These are phyloP conservation scores for Sander vitreus DNA, from an alignment of 2,113 vertebrate genomes.

Conservation along the genomic window DNA sequence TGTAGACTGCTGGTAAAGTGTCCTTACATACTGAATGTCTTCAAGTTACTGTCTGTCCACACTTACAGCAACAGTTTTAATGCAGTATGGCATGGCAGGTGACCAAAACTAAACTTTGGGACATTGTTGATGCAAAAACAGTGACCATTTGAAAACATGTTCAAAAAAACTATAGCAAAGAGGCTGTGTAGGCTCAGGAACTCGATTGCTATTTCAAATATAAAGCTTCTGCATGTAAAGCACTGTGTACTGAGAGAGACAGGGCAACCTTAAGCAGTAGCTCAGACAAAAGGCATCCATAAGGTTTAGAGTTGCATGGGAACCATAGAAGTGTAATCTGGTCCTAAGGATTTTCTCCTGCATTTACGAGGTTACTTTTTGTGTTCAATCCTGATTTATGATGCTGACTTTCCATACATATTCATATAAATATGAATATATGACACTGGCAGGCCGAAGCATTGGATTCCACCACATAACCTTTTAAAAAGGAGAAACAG, in stretches of 20 bases:
- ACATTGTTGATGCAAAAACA: conserved; percentile 42
- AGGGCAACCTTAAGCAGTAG: conserved; percentile 62
- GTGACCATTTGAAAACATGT: conserved; percentile 35
- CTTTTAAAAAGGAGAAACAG: conserved; percentile 38
- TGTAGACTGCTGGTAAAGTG: conserved; percentile 40
- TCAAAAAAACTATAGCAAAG: conserved; percentile 61
- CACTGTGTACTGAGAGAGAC: conserved; percentile 67
- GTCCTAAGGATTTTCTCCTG: conserved; percentile 67
- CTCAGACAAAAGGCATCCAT: conserved; percentile 76
- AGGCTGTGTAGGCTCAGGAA: conserved; percentile 54
- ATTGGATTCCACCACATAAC: conserved; percentile 48
- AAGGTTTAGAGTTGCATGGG: conserved; percentile 74
- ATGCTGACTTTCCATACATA: conserved; percentile 54
- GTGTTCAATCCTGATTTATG: conserved; percentile 74
- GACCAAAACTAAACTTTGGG: conserved; percentile 46
- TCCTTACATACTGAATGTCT: conserved; percentile 52
- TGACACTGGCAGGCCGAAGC: conserved; percentile 47
- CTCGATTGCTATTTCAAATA: conserved; percentile 57
- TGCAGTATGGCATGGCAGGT: conserved; percentile 34
- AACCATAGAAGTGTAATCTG: conserved; percentile 65
- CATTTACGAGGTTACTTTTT: conserved; percentile 72
- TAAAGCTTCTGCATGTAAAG: conserved; percentile 78
- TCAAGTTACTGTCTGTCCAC: conserved; percentile 53
- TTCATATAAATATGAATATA: conserved; percentile 59
- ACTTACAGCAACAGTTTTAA: conserved; percentile 22